Evolutionary conservation across 2,888 invertebrate genomes (phyloP).

Genomic region (Panzeria rudis): DNA sequence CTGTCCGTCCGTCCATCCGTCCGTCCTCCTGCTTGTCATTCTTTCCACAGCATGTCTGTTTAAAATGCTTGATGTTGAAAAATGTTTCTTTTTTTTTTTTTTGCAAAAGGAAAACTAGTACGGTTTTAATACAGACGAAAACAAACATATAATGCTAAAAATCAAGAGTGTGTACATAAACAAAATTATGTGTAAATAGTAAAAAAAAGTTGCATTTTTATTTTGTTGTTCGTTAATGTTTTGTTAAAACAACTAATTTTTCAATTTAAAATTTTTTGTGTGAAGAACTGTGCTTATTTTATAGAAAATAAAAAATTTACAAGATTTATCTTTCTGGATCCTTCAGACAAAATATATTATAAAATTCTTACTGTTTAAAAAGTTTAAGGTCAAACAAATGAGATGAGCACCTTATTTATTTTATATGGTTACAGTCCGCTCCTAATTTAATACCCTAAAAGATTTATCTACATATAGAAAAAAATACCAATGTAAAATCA

Average conservation of each 20-base stretch:
- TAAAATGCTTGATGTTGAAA: slow-evolving; percentile 35
- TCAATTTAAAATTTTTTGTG: slow-evolving; percentile 48
- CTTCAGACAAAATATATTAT: neutral
- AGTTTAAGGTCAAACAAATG: neutral
- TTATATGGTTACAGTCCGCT: neutral
- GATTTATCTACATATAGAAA: too few relatives aligned
- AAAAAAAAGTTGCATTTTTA: slow-evolving; percentile 15
- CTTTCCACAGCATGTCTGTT: slow-evolving; percentile 47
- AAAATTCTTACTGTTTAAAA: neutral
- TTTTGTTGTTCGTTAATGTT: slow-evolving; percentile 32
- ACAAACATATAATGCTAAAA: neutral
- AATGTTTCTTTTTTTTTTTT: neutral
- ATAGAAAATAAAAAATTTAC: neutral
- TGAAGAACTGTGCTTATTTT: neutral
- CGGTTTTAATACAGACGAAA: neutral
- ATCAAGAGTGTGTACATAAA: slow-evolving; percentile 14
- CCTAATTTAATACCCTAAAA: too few relatives aligned
- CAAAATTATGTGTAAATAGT: slow-evolving; percentile 13
- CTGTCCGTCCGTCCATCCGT: neutral
- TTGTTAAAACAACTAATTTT: slow-evolving; percentile 63
- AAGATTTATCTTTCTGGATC: neutral
- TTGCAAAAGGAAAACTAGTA: slow-evolving; percentile 9
- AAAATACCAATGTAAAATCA: too few relatives aligned
- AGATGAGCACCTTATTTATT: too few relatives aligned
- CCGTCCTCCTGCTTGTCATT: slow-evolving; percentile 16